phyloP scores from a whole-genome alignment of 2,888 invertebrate genomes.

The Lathronympha strigana region DNA sequence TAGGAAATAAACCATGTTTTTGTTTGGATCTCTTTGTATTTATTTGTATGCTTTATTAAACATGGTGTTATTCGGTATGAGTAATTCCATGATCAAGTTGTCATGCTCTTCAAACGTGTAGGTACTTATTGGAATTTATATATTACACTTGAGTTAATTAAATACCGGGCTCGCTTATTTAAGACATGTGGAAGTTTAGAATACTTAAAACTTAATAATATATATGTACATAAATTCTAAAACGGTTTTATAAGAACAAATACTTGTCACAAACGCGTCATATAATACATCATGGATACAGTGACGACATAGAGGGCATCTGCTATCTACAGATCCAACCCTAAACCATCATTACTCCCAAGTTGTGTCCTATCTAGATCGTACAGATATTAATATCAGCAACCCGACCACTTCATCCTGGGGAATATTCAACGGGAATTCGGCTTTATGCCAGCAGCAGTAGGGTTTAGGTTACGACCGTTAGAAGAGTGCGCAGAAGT shows the following conservation, averaged over 20 bases:
- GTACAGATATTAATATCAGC: constrained; percentile 33
- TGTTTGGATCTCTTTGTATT: constrained; percentile 35
- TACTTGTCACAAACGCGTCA: background rate
- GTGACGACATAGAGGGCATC: constrained; percentile 21
- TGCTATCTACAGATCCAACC: constrained; percentile 24
- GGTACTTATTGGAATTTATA: background rate
- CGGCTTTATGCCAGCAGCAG: background rate
- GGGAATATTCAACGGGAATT: background rate
- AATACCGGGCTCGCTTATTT: background rate
- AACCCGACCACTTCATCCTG: constrained; percentile 14
- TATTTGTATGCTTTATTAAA: constrained; percentile 27
- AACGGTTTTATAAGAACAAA: no score
- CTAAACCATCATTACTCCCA: constrained; percentile 35
- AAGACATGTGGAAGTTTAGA: no score
- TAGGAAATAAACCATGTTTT: constrained; percentile 35
- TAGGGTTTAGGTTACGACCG: constrained; percentile 2
- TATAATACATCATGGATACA: constrained; percentile 16
- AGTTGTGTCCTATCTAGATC: constrained; percentile 38
- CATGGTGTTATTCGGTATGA: constrained; percentile 9
- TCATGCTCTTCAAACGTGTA: background rate
- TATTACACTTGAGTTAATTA: background rate
- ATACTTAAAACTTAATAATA: no score
- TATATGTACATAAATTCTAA: no score
- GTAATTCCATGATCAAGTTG: background rate
- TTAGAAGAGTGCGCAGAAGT: background rate